These are phyloP conservation scores for Hydrolagus affinis DNA, from an alignment of 2,113 vertebrate species.

Conservation along the genomic window DNA sequence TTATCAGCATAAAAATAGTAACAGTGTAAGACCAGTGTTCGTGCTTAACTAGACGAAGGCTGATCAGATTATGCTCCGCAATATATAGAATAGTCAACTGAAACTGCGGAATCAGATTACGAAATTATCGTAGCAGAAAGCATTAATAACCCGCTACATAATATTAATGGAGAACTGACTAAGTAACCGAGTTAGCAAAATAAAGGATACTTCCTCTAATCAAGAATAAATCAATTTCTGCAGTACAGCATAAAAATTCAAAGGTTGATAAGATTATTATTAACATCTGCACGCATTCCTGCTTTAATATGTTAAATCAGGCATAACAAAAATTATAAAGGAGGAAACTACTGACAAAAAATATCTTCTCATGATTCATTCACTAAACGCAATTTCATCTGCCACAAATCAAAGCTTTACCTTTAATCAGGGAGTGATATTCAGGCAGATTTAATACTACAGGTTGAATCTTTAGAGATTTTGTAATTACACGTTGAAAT, in stretches of 20 bases:
- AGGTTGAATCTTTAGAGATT: background rate
- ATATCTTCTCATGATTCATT: conserved; percentile 17
- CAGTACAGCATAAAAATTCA: conserved; percentile 30
- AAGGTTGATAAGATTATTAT: conserved; percentile 29
- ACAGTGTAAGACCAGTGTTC: conserved; percentile 28
- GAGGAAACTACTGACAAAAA: conserved; percentile 23
- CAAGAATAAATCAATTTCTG: conserved; percentile 32
- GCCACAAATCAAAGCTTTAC: background rate
- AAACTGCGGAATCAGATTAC: conserved; percentile 27
- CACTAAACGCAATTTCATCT: background rate
- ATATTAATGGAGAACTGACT: conserved; percentile 17
- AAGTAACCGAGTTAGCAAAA: conserved; percentile 22
- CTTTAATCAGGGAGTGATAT: background rate
- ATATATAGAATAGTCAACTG: background rate
- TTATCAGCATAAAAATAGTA: background rate
- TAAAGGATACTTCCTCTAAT: conserved; percentile 32
- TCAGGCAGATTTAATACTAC: background rate
- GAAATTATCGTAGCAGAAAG: conserved; percentile 21
- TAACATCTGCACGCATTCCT: conserved; percentile 28
- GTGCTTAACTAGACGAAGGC: background rate
- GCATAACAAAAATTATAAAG: conserved; percentile 14
- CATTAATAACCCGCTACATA: conserved; percentile 27
- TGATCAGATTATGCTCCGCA: background rate
- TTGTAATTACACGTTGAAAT: background rate
- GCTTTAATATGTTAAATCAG: conserved; percentile 20